Conservation (phyloP, 1,140 invertebrate species). For the Ooceraea biroi region DNA sequence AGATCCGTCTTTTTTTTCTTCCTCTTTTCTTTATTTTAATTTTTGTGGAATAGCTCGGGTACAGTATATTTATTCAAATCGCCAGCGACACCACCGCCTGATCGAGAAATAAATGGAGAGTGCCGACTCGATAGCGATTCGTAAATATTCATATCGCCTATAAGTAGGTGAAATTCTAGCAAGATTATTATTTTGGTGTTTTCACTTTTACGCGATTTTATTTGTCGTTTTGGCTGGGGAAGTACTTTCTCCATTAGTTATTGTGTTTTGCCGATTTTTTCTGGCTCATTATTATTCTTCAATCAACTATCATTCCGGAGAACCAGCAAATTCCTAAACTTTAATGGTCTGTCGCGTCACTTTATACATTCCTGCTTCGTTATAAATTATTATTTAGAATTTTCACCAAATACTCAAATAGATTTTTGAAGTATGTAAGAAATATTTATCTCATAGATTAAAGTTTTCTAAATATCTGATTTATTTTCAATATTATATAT, state of each 20-base stretch:
- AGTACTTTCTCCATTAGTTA: background rate
- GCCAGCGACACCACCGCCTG: background rate
- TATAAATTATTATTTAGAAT: no score
- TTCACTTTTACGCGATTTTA: slow-evolving; percentile 29
- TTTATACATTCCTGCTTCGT: no score
- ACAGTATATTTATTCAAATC: slow-evolving; percentile 43
- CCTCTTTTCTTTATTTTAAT: no score
- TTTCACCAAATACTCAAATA: no score
- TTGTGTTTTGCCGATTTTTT: background rate
- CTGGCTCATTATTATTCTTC: background rate
- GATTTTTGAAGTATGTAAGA: no score
- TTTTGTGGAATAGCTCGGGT: background rate
- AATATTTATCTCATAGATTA: no score
- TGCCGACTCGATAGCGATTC: background rate
- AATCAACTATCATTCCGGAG: background rate
- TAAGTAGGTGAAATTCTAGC: background rate
- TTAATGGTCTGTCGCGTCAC: no score
- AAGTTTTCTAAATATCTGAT: no score
- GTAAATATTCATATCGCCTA: slow-evolving; percentile 18
- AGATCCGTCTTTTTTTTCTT: background rate
- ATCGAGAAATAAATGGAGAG: background rate
- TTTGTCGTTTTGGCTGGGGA: background rate
- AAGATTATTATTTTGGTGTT: background rate
- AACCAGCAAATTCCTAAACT: no score
- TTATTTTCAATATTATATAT: no score